Base-by-base conservation (phyloP, 2,113 vertebrate species). In the Zapornia atra region DNA sequence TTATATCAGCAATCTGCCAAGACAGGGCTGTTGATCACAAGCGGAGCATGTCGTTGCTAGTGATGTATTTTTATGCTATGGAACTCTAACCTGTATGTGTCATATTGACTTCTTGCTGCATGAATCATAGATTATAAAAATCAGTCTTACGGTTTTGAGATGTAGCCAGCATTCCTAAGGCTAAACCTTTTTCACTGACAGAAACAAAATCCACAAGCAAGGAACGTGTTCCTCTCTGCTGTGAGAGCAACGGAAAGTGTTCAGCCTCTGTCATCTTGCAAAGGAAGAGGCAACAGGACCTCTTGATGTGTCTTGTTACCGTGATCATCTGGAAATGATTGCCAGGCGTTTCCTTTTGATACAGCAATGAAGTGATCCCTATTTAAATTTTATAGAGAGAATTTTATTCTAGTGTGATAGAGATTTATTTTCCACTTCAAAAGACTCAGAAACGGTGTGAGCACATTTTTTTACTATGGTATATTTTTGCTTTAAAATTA, bases 321-420 rank as follows among this genome's bases (percentile, higher is more conserved):
- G 97, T 97, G 97, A 97, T 98, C 97, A 98, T 98, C 97, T 97
- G 98, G 97, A 98, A 98, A 97, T 95, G 96, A 92, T 97, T 97
- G 96, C 94, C 94, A 97, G 97, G 96, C 86, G 29, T 97, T 98
- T 97, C 98, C 91, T 98, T 98, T 98, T 98, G 96, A 98, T 98
- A 98, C 53, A 92, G 96, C 91, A 88, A 96, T 96, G 94, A 94
- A 97, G 97, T 96, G 97, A 98, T 97, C 96, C 94, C 68, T 98
- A 98, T 98, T 97, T 98, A 97, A 98, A 98, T 98, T 98, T 98
- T 98, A 97, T 98, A 98, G 97, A 98, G 91, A 98, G 94, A 98
- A 96, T 96, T 98, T 98, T 98, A 98, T 98, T 97, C 97, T 98
- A 98, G 97, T 96, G 97, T 96, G 97, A 98, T 97, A 98, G 98